Base-by-base conservation (phyloP, 2,113 vertebrate species). In the Mandrillus leucophaeus region DNA sequence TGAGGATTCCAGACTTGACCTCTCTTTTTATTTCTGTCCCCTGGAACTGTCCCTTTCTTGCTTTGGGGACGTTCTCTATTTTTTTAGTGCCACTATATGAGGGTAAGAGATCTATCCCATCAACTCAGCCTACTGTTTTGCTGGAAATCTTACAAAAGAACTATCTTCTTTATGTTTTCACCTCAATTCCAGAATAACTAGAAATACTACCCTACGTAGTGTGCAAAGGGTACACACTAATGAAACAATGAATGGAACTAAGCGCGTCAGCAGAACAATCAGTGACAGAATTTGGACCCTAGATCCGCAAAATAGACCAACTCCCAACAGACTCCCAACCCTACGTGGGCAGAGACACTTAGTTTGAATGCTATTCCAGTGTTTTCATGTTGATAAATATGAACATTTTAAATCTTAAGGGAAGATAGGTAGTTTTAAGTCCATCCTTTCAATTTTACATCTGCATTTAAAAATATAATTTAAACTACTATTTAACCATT, bases 351-450 rank as follows among this genome's bases (percentile, higher is more conserved):
- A 91, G 23, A 79, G 32, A 50, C 5, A 55, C 90, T 61, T 75
- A 70, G 14, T 82, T 23, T 73, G 45, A 90, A 59, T 45, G 38
- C 4, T 20, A 55, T 0, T 32, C 80, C n/a, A 72, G 72, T 10
- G 50, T 52, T 70, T 90, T 78, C 45, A n/a, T 27, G 9, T 55
- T 73, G 59, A 94, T 78, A 90, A 92, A 96, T 38, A 72, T 1
- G 50, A 52, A 88, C 12, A 81, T 32, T 97, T 95, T 66, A 92
- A 88, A 88, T 45, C 45, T 93, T 55, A 59, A 78, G 59, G 38
- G 50, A 84, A 92, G 38, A 78, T 40, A 81, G 8, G 0, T 30
- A 64, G 23, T 90, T 72, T 86, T 78, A 68, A 91, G 22, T 22
- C 14, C 22, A 23, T 75, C 59, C 52, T 80, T 92, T 84, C 61